phyloP scores from a whole-genome alignment of 2,888 invertebrate species.

The Cybosia mesomella region DNA sequence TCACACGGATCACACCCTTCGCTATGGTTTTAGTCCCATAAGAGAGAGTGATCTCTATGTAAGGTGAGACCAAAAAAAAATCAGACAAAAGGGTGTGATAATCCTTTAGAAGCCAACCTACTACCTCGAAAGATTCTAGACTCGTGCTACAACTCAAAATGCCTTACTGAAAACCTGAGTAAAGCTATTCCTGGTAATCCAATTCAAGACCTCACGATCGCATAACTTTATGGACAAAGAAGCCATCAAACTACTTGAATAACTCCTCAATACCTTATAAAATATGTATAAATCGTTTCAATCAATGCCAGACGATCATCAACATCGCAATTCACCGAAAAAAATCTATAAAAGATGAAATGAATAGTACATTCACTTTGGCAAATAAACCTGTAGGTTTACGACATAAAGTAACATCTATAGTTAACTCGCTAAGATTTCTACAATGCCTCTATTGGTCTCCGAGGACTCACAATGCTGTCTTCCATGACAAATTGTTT shows the following conservation, averaged over 20 bases:
- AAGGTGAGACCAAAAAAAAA: no score
- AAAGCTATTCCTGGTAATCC: no score
- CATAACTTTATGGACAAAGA: not conserved
- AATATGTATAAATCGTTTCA: not conserved
- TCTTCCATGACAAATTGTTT: conserved; percentile 36
- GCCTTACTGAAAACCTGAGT: no score
- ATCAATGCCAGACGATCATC: not conserved
- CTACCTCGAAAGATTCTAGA: no score
- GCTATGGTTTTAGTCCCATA: no score
- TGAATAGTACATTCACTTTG: conserved; percentile 2
- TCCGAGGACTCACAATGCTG: conserved; percentile 24
- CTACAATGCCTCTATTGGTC: conserved; percentile 38
- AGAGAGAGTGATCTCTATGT: no score
- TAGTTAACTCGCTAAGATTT: conserved; percentile 29
- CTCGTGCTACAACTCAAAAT: no score
- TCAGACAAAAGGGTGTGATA: no score
- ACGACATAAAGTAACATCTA: conserved; percentile 9
- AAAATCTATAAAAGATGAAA: conserved; percentile 10
- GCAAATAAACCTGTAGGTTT: not conserved
- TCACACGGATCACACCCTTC: no score
- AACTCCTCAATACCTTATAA: not conserved
- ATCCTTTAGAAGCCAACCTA: no score
- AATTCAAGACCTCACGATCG: not conserved
- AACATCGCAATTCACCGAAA: conserved; percentile 4
- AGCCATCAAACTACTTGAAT: not conserved